Evolutionary conservation across 2,113 vertebrate species (phyloP).

Genomic region (Kryptolebias marmoratus): DNA sequence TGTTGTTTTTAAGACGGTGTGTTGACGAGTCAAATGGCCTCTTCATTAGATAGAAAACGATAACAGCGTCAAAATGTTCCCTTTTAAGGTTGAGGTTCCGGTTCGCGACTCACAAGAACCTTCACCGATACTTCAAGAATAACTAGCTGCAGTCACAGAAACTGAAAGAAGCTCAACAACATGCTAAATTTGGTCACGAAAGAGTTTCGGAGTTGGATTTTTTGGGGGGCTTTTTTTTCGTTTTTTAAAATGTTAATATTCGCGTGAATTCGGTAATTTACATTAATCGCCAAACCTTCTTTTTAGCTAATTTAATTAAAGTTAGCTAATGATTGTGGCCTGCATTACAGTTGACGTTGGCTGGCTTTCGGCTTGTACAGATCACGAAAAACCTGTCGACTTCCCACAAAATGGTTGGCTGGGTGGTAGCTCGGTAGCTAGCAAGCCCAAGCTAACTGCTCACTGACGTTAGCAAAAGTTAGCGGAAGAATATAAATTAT

Average conservation of each 20-base stretch:
- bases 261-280: background rate
- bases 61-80: background rate
- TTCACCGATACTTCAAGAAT: background rate
- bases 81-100: too few species aligned
- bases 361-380: conserved; percentile 40
- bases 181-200: conserved; percentile 38
- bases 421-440: conserved; percentile 69
- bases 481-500: conserved; percentile 11
- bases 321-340: background rate
- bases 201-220: background rate
- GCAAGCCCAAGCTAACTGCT: conserved; percentile 16
- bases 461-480: conserved; percentile 51
- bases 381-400: conserved; percentile 69
- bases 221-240: too few species aligned
- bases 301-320: background rate
- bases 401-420: conserved; percentile 76
- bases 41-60: background rate
- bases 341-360: conserved; percentile 26
- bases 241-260: background rate
- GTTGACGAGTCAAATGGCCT: background rate
- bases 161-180: conserved; percentile 23
- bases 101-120: background rate
- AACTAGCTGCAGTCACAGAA: background rate
- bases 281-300: background rate
- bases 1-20: background rate